phyloP scores from a whole-genome alignment of 2,113 vertebrate genomes.

The Eubucco bourcierii region DNA sequence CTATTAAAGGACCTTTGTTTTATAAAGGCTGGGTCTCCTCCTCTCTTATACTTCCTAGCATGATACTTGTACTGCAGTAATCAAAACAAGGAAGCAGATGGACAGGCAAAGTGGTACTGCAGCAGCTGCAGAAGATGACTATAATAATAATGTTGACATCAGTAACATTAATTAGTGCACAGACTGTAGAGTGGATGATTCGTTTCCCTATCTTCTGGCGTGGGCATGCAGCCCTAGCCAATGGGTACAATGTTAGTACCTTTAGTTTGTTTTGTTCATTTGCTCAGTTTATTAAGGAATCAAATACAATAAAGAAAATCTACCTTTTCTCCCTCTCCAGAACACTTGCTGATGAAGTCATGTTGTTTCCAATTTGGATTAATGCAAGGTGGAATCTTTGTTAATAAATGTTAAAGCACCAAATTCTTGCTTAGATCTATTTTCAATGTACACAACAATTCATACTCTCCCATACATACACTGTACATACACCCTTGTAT shows the following conservation, averaged over 20 bases:
- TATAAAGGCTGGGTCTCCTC: conserved; percentile 43
- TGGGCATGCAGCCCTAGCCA: conserved; percentile 18
- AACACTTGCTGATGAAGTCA: background rate
- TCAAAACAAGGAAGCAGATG: conserved; percentile 72
- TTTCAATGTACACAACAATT: background rate
- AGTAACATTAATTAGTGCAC: conserved; percentile 67
- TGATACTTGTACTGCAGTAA: conserved; percentile 50
- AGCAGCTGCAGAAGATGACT: conserved; percentile 68
- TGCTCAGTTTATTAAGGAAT: conserved; percentile 14
- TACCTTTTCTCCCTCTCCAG: background rate
- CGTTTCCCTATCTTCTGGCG: conserved; percentile 37
- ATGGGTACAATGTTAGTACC: background rate
- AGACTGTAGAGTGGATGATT: conserved; percentile 56
- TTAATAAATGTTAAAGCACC: background rate
- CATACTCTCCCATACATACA: background rate
- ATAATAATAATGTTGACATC: conserved; percentile 66
- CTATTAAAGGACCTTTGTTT: conserved; percentile 37
- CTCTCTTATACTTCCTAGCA: conserved; percentile 31
- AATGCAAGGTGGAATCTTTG: background rate
- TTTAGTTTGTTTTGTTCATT: conserved; percentile 7
- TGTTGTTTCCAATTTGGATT: background rate
- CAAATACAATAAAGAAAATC: background rate
- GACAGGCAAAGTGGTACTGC: conserved; percentile 65
- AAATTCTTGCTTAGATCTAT: background rate
- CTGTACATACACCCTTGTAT: background rate